Conservation (phyloP, 64 coral and sea anemone species). For the Trachythela sp. region DNA sequence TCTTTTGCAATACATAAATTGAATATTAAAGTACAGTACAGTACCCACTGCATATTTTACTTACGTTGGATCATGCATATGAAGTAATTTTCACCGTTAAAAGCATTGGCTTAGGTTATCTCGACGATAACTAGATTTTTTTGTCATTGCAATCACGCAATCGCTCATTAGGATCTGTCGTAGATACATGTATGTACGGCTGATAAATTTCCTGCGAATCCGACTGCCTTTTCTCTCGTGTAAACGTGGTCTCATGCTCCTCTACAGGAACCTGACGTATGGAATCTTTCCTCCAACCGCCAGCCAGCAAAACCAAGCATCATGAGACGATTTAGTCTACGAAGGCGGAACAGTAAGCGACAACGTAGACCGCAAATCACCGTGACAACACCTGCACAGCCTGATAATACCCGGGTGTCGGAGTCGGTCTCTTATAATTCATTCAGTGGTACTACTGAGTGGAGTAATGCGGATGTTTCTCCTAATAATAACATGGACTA, state of each 20-base stretch:
- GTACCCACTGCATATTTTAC: too few species aligned
- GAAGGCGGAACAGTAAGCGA: background rate
- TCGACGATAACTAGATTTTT: too few species aligned
- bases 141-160: background rate
- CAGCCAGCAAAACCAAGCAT: background rate
- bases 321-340: background rate
- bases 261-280: conserved; percentile 1
- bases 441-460: background rate
- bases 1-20: too few species aligned
- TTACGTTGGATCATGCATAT: too few species aligned
- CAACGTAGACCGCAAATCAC: background rate
- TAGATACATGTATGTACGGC: background rate
- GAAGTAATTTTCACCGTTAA: too few species aligned
- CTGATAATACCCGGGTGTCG: background rate
- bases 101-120: too few species aligned
- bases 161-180: background rate
- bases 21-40: too few species aligned
- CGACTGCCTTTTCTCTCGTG: background rate
- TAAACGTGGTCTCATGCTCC: background rate
- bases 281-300: background rate
- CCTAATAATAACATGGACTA: background rate
- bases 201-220: background rate
- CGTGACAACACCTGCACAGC: background rate
- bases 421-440: background rate
- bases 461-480: background rate